A percentile compares a stretch with the other conserved stretches of the same genome.
Evolutionary conservation across 2,797 vertebrate genomes (phyloP).

Genomic region (Smutsia gigantea): DNA sequence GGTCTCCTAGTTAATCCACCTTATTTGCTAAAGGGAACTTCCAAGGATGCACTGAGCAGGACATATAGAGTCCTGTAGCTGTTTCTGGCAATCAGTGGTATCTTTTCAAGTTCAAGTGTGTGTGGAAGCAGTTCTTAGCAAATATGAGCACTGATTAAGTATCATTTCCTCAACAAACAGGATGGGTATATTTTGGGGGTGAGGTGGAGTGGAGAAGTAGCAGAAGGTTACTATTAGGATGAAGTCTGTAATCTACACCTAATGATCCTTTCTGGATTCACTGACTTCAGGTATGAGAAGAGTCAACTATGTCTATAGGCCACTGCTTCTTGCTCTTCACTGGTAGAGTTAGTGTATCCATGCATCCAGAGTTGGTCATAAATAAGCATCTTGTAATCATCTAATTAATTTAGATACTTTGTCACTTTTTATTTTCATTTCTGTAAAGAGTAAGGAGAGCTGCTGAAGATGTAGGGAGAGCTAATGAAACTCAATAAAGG

Average conservation of each 20-base stretch:
- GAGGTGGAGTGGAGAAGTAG: constrained; percentile 56
- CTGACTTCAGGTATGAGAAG: neutral
- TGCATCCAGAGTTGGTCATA: neutral
- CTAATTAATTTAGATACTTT: neutral
- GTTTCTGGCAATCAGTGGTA: constrained; percentile 78
- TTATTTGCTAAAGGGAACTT: constrained; percentile 83
- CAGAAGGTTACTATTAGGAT: constrained; percentile 65
- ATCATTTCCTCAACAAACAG: neutral
- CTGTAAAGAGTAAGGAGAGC: neutral
- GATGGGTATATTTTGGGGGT: neutral
- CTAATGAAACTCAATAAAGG: neutral
- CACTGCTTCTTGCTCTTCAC: neutral
- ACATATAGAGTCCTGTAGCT: constrained; percentile 64
- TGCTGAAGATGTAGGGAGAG: neutral
- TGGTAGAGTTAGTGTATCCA: neutral
- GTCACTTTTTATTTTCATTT: constrained; percentile 36
- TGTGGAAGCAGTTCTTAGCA: constrained; percentile 78
- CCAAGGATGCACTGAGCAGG: constrained; percentile 73
- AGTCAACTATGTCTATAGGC: neutral
- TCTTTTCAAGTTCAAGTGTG: constrained; percentile 81
- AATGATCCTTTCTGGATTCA: neutral
- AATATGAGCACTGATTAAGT: constrained; percentile 79
- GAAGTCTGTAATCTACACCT: neutral
- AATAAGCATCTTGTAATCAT: neutral
- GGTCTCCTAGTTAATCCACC: constrained; percentile 77